Base-by-base conservation (phyloP, 2,113 vertebrate genomes). In the Nesoenas mayeri region DNA sequence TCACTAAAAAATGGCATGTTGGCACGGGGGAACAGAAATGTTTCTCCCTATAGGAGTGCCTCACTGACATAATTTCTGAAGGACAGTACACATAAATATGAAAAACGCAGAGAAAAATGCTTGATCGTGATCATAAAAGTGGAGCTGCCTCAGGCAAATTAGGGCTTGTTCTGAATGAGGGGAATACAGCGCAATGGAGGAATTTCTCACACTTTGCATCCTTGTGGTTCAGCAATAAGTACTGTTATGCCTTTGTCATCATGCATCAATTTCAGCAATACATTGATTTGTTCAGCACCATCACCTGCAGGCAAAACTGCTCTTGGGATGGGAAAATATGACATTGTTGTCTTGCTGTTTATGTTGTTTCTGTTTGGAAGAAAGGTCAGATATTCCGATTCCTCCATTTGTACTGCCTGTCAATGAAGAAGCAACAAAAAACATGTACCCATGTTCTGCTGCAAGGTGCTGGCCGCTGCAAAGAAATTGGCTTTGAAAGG, bases 291-390 rank as follows among this genome's bases (percentile, higher is more conserved):
- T 91, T 86, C 48, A 71, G 60, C 77, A 51, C 28, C 50, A 15
- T 70, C 67, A 84, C 92, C 95, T 93, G 72, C 86, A 89, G 93
- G 95, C 93, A 93, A 91, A 93, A 54, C 28, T 47, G 44, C 66
- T 94, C 57, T 29, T 50, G 72, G 83, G 70, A 29, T 87, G n/a
- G 57, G 48, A 79, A 72, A 91, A 88, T 61, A 61, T 17, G 62
- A 6, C 65, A 54, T 71, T 60, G 48, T 81, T 95, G 93, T n/a
- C 61, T 83, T 69, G 42, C 4, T 6, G 77, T 89, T 89, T 70
- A 7, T 62, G 28, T 81, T 90, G 29, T 67, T 93, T 75, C 66
- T 86, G 26, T 81, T 81, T 72, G 73, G 66, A 87, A 79, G 53
- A 89, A 87, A 94, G 75, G 61, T 69, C 57, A 75, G 32, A 22